Evolutionary conservation across 2,797 vertebrate genomes (phyloP).

Genomic region (Bovichtus variegatus): DNA sequence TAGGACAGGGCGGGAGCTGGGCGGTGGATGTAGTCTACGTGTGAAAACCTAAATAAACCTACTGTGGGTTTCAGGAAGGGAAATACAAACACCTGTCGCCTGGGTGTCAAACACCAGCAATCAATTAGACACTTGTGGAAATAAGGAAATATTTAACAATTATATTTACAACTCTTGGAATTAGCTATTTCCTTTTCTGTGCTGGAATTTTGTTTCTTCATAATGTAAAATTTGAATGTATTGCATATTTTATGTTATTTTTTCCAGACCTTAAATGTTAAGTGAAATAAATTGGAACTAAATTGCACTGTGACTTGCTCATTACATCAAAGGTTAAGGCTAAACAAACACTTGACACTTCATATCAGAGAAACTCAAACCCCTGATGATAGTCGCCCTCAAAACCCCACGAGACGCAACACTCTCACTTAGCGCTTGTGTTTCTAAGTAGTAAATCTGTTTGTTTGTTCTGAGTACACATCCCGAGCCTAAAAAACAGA

Average conservation of each 20-base stretch:
- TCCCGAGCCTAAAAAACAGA: slow-evolving; percentile 16
- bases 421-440: slow-evolving; percentile 62
- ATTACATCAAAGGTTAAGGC: slow-evolving; percentile 16
- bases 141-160: slow-evolving; percentile 36
- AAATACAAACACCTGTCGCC: slow-evolving; percentile 76
- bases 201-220: not conserved
- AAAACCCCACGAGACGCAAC: slow-evolving; percentile 43
- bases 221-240: not conserved
- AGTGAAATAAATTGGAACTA: not conserved
- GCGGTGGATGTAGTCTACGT: slow-evolving; percentile 60
- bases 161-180: slow-evolving; percentile 15
- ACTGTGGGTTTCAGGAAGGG: slow-evolving; percentile 63
- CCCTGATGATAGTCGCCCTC: slow-evolving; percentile 19
- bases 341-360: slow-evolving; percentile 54
- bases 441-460: slow-evolving; percentile 59
- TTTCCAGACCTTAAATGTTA: not conserved
- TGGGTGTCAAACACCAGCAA: slow-evolving; percentile 73
- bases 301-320: not conserved
- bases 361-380: slow-evolving; percentile 40
- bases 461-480: slow-evolving; percentile 61
- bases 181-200: slow-evolving; percentile 3
- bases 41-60: slow-evolving; percentile 81
- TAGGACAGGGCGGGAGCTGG: slow-evolving; percentile 38
- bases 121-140: slow-evolving; percentile 71
- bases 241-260: not conserved